These are phyloP conservation scores for Onchidella celtica DNA, from an alignment of 2,888 invertebrate genomes.

Conservation along the genomic window DNA sequence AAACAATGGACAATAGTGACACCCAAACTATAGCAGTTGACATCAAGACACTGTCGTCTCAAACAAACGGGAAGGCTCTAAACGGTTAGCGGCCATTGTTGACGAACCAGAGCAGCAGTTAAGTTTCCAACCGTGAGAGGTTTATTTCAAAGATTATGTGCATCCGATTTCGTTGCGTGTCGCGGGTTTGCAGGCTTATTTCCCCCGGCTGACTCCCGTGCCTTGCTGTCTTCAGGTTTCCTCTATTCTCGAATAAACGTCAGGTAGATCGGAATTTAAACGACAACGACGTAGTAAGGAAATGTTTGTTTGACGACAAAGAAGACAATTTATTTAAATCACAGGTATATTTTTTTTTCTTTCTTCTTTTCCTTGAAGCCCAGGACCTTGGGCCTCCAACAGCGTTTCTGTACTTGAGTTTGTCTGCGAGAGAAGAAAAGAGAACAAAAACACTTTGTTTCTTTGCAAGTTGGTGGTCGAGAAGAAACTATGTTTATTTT, in stretches of 20 bases:
- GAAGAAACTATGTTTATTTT: no score
- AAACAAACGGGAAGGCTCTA: background rate
- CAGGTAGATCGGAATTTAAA: background rate
- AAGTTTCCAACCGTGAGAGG: background rate
- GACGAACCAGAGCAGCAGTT: background rate
- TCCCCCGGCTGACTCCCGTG: background rate
- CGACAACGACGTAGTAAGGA: background rate
- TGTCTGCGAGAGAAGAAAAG: background rate
- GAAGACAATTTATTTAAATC: background rate
- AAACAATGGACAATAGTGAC: no score
- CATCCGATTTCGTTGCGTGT: slow-evolving; percentile 1
- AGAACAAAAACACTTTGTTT: no score
- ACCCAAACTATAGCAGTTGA: no score
- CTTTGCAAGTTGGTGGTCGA: no score
- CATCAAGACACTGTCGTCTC: no score
- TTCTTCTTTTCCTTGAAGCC: background rate
- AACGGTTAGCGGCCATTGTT: slow-evolving; percentile 7
- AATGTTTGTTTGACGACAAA: slow-evolving; percentile 27
- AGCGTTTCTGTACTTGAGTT: background rate
- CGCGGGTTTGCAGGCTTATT: background rate
- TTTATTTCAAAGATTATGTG: slow-evolving; percentile 2
- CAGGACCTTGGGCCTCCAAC: background rate
- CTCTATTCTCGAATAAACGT: slow-evolving; percentile 9
- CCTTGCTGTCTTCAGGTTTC: background rate
- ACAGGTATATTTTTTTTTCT: background rate